Conservation (phyloP, 1,140 invertebrate species). For the Rhopalosiphum padi region DNA sequence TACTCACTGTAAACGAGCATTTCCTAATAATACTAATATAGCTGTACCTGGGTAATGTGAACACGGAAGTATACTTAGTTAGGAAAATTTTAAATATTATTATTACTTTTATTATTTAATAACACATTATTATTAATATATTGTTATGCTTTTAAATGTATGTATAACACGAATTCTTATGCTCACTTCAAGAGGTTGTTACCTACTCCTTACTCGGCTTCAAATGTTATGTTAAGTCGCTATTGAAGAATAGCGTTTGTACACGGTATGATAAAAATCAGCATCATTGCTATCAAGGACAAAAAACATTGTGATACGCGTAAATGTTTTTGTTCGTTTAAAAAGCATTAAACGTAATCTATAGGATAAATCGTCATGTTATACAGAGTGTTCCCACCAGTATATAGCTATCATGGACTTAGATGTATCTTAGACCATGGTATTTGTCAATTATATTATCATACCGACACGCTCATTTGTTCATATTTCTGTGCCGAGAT, state of each 20-base stretch:
- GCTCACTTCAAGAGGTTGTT: not conserved
- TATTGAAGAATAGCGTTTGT: not conserved
- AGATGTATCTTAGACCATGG: too few species aligned
- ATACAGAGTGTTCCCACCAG: not conserved
- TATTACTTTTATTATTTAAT: not conserved
- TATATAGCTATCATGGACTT: not conserved
- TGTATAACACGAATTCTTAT: not conserved
- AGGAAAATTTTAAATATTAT: not conserved
- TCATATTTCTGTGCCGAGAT: not conserved
- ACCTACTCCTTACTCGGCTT: not conserved
- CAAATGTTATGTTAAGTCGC: not conserved
- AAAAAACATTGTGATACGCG: not conserved
- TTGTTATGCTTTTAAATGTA: not conserved
- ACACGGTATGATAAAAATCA: not conserved
- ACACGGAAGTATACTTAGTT: not conserved
- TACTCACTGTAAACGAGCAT: not conserved
- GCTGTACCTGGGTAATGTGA: not conserved
- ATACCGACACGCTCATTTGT: not conserved
- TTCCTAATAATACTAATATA: too few species aligned
- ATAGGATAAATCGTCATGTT: not conserved
- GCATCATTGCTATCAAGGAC: not conserved
- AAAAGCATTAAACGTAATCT: not conserved
- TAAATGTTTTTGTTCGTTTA: not conserved
- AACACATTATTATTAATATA: not conserved
- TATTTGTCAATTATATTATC: not conserved